A percentile compares a stretch with the other conserved stretches of the same genome.
These are phyloP conservation scores for Strigops habroptila DNA, from an alignment of 2,113 vertebrate genomes.

Conservation along the genomic window DNA sequence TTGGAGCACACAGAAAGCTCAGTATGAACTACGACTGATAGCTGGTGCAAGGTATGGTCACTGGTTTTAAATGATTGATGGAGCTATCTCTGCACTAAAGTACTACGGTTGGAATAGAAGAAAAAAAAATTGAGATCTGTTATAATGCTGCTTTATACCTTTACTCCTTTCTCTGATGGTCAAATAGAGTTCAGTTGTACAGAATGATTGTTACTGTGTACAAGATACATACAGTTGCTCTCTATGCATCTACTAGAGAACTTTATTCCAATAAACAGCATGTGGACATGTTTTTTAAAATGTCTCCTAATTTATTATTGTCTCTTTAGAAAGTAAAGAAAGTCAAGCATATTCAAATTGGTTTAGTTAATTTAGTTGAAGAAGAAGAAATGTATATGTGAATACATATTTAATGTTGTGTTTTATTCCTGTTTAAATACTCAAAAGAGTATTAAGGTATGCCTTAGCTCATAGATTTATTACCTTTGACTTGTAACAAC, in stretches of 20 bases:
- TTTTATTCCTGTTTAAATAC: slow-evolving; percentile 34
- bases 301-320: neutral
- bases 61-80: slow-evolving; percentile 75
- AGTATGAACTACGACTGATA: slow-evolving; percentile 59
- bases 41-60: slow-evolving; percentile 62
- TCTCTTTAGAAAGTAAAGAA: slow-evolving; percentile 6
- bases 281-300: slow-evolving; percentile 38
- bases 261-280: slow-evolving; percentile 43
- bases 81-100: slow-evolving; percentile 63
- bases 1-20: slow-evolving; percentile 68
- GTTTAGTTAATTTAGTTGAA: neutral
- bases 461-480: neutral
- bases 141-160: slow-evolving; percentile 52
- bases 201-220: slow-evolving; percentile 45
- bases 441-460: neutral
- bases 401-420: slow-evolving; percentile 14
- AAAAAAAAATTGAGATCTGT: slow-evolving; percentile 32
- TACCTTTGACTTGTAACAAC: neutral
- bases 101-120: slow-evolving; percentile 28
- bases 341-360: neutral
- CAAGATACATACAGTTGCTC: neutral
- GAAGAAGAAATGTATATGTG: neutral
- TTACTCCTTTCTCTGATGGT: slow-evolving; percentile 67
- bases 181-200: slow-evolving; percentile 67
- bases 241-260: neutral